Evolutionary conservation across 2,797 vertebrate species (phyloP).

Genomic region (Xenentodon cancila): DNA sequence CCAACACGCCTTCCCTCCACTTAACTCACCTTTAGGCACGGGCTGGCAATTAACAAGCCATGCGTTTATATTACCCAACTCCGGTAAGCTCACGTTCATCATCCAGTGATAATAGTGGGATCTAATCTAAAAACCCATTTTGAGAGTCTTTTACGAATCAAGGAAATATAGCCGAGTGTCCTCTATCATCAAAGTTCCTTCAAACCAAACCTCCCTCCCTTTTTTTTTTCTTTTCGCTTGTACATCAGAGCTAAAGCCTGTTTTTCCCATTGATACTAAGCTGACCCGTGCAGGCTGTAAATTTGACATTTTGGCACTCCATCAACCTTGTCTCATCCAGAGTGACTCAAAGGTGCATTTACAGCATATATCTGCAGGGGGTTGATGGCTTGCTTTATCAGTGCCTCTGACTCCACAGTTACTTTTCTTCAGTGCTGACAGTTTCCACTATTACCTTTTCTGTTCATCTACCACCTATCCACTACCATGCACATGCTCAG

Average conservation of each 20-base stretch:
- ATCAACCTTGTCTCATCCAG: conserved; percentile 27
- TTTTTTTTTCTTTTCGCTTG: no score
- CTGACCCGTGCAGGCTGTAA: conserved; percentile 13
- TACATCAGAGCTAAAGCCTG: neutral
- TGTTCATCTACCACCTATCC: neutral
- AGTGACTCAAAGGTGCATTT: conserved; percentile 46
- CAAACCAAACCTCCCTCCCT: no score
- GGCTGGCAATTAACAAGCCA: no score
- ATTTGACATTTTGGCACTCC: conserved; percentile 40
- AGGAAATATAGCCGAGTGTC: no score
- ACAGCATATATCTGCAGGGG: conserved; percentile 24
- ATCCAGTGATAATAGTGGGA: no score
- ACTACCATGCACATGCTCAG: neutral
- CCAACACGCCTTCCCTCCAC: no score
- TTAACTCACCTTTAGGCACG: no score
- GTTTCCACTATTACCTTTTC: neutral
- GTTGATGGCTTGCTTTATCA: conserved; percentile 42
- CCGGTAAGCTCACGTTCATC: no score
- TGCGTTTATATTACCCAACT: no score
- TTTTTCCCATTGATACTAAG: neutral
- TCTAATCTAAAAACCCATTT: no score
- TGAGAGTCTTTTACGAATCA: no score
- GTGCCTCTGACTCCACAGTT: conserved; percentile 25
- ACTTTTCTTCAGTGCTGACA: conserved; percentile 19
- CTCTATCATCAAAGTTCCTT: no score